Base-by-base conservation (phyloP, 1,140 invertebrate genomes). In the Hycleus phaleratus region DNA sequence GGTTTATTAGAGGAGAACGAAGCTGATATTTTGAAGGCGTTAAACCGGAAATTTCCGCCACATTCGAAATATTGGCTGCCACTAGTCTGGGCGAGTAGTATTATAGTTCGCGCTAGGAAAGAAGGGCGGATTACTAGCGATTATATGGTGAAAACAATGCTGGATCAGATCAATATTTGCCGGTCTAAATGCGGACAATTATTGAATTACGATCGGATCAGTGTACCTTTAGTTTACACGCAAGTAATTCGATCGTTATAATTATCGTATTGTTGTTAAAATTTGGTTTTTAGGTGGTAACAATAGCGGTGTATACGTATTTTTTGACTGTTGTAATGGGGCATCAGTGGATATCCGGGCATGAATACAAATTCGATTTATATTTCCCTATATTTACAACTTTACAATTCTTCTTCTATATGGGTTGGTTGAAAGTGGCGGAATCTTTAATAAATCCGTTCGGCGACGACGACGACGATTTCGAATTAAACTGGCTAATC, bases 111-210 rank as follows among this genome's bases (percentile, higher is more conserved):
- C 40, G 89, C 88, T 32, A 79, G 93, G 3, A 92, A 91, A 71
- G 94, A 97, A 77, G 92, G 90, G 0, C 78, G 90, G 64, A 94
- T 97, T 63, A 82, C 92, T 47, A 92, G 95, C 64, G 94, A 97
- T 73, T 93, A 93, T 68, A 90, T 91, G 1, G 86, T 95, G 0
- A 94, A 95, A 71, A 93, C 91, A 0, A 81, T 95, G 43, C 88
- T 94, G 56, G 91, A 94, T 66, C 90, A 93, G 70, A 72, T 96
- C 12, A 93, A 93, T 65, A 88, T 88, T 71, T 94, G 94, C 66
- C 79, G 93, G 43, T 88, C 87, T 11, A 83, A 87, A 58, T 93
- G 90, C 63, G 91, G 90, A n/a, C 77, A 85, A 58, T 76, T 92
- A 7, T 79, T 90, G 32, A 86, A 86, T 57, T 97, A 92, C 64